Evolutionary conservation across 2,797 vertebrate genomes (phyloP), one percentile per base, ranked within the genome.

Genomic region (Phrynocephalus guinanensis): DNA sequence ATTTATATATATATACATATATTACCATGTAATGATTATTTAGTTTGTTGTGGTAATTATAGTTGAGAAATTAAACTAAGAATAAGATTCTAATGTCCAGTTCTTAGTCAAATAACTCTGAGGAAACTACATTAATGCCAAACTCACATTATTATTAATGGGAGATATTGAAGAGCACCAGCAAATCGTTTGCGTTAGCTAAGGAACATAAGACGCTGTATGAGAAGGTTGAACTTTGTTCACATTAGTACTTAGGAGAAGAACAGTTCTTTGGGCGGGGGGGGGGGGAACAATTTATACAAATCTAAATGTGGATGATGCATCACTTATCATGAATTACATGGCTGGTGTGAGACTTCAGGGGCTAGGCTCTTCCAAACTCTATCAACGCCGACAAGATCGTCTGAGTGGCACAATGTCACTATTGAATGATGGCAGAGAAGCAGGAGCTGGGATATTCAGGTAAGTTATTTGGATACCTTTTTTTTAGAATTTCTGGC

Each of bases 341-440:
- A 96, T 96, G 96, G 93, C 96, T 6, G 1, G 81, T 80, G 79
- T 92, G 85, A 86, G 91, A 60, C 95, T 96, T 50, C 83, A 79
- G 20, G 89, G 88, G 1, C 92, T 96, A 73, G 86, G 95, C 1
- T 92, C 93, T 30, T 97, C 96, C 81, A 94, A 85, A 30, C 95
- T 97, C 1, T 97, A 96, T 28, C 93, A 85, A 30, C 91, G 95
- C 82, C 92, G 95, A 70, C 95, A 95, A 90, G 93, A 94, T 87
- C 93, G 89, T 7, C 94, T 86, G 2, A 94, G 95, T 60, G 83
- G 79, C 79, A 77, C 92, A 2, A 66, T 88, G 63, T 85, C 93
- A 0, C 52, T 86, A 63, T 91, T 68, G 78, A 90, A 93, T 94
- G 83, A 3, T 94, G 83, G 90, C 80, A 88, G 92, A 81, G 77